phyloP scores from a whole-genome alignment of 2,888 invertebrate species.

The Pelosia muscerda region DNA sequence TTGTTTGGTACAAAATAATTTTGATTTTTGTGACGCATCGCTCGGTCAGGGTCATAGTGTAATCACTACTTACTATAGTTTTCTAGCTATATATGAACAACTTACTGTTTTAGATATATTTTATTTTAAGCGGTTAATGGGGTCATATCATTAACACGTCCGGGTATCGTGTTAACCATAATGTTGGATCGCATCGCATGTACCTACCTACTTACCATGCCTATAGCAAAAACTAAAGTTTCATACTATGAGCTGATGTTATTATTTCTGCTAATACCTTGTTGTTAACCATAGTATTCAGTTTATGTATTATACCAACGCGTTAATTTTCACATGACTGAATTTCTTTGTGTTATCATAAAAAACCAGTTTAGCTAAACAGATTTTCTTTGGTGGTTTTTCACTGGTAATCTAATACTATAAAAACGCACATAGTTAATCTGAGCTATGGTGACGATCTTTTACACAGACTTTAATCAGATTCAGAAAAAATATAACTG shows the following conservation, averaged over 20 bases:
- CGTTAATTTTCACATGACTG: not conserved
- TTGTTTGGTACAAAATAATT: conserved; percentile 35
- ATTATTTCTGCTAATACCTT: too few species aligned
- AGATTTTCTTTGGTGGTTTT: not conserved
- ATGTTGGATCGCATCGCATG: not conserved
- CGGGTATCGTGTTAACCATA: not conserved
- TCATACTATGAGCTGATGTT: too few species aligned
- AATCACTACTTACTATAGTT: not conserved
- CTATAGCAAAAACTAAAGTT: not conserved
- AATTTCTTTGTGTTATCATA: not conserved
- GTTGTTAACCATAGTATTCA: not conserved
- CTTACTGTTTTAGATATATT: not conserved
- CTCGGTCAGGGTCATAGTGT: not conserved
- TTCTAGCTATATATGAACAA: not conserved
- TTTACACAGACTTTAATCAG: not conserved
- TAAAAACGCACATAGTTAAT: not conserved
- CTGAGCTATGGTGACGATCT: not conserved
- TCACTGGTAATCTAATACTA: not conserved
- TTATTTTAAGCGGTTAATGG: not conserved
- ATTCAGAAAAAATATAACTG: not conserved
- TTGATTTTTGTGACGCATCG: conserved; percentile 30
- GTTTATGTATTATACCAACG: not conserved
- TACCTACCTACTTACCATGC: not conserved
- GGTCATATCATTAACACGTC: not conserved
- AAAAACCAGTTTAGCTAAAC: not conserved